Evolutionary conservation across 2,113 vertebrate genomes (phyloP), one percentile per base, ranked within the genome.

Genomic region (Zapornia atra): DNA sequence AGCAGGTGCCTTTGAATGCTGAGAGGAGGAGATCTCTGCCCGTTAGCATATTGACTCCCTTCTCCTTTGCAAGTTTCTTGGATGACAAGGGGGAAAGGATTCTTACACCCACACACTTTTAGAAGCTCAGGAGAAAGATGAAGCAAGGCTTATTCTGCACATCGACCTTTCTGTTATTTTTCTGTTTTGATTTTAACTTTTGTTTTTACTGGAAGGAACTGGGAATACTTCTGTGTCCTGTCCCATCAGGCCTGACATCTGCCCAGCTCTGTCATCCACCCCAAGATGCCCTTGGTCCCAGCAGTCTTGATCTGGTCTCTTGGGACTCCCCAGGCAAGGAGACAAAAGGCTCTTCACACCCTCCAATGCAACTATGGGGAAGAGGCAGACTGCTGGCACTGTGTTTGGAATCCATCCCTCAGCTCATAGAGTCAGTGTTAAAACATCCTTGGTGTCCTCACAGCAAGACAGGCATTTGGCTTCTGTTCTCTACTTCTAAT

Each of bases 131-230:
- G 11, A 69, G 14, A 82, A 80, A 44, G 31, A 50, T 66, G 22
- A 86, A 51, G 54, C 42, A 82, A 90, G 24, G 44, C 8, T 80
- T 86, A 22, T 77, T 75, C 26, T 72, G 90, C 38, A 94, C 72
- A 90, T 96, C 94, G 46, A 87, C 85, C 82, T 97, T 97, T 83
- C 95, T 94, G 66, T 76, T 94, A 53, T 95, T 96, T 75, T 78
- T 91, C 65, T 5, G 80, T 66, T 86, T 93, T 89, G 79, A 91
- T 97, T 31, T 98, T 97, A 95, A 98, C 51, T 93, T 90, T 83
- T 97, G 61, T 6, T 83, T 91, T 96, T 54, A 71, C 44, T 81
- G 90, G 57, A 96, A 97, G 46, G 72, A 90, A 29, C 94, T 92
- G 46, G 34, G 10, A 63, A 12, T 40, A 82, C 95, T 94, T 98